Percentiles rank a stretch among this genome's conserved stretches.
These are phyloP conservation scores for Rhorus exstirpatorius DNA, from an alignment of 2,888 invertebrate species.

Conservation along the genomic window DNA sequence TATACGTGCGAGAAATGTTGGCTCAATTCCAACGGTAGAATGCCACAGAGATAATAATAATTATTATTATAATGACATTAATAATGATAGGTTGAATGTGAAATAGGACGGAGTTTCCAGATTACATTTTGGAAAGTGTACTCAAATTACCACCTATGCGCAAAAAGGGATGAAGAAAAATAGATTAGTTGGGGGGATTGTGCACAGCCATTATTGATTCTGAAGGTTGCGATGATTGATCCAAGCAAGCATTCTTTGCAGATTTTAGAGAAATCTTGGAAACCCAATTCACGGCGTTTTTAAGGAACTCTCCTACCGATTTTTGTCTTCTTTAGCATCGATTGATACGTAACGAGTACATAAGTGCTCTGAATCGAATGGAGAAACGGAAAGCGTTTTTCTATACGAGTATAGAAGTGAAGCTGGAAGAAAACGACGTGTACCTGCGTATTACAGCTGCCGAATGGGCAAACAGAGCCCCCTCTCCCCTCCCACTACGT, in stretches of 20 bases:
- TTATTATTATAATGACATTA: conserved; percentile 25
- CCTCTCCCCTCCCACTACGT: conserved; percentile 55
- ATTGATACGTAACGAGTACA: neutral
- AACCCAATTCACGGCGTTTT: neutral
- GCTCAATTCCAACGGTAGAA: conserved; percentile 30
- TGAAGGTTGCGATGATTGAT: neutral
- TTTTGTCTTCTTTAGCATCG: neutral
- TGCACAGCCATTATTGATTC: neutral
- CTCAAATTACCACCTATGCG: too few relatives aligned
- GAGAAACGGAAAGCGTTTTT: conserved; percentile 25
- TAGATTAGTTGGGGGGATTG: neutral
- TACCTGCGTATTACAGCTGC: conserved; percentile 49
- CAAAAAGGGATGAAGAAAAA: neutral
- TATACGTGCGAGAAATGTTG: conserved; percentile 38
- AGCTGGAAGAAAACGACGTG: conserved; percentile 42
- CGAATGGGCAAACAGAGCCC: conserved; percentile 58
- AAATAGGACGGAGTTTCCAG: neutral
- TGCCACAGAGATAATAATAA: conserved; percentile 19
- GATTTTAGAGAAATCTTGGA: neutral
- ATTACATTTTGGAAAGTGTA: too few relatives aligned
- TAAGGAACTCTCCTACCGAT: neutral
- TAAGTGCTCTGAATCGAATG: neutral
- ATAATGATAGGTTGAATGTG: conserved; percentile 14
- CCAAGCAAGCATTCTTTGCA: neutral
- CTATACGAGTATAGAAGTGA: neutral